Conservation (phyloP, 2,888 invertebrate species). For the Drosophila cracens region DNA sequence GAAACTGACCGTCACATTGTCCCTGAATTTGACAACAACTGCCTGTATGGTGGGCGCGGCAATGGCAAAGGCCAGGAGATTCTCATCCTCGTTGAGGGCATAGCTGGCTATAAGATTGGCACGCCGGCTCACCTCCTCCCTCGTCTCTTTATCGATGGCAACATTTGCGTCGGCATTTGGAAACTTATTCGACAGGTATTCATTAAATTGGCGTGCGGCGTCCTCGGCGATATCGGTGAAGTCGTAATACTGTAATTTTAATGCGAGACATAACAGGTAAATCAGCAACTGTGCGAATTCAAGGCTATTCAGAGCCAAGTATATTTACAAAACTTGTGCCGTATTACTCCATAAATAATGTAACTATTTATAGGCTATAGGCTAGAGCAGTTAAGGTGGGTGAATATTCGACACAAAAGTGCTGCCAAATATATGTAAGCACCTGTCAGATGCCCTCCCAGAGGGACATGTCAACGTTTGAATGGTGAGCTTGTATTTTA, state of each 20-base stretch:
- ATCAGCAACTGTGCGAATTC: background rate
- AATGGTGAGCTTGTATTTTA: background rate
- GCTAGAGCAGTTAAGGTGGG: background rate
- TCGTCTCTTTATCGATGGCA: conserved; percentile 75
- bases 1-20: conserved; percentile 83
- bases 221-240: conserved; percentile 83
- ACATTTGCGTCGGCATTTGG: conserved; percentile 70
- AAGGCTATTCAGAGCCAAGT: background rate
- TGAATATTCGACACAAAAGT: background rate
- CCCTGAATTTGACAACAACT: conserved; percentile 85
- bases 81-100: conserved; percentile 84
- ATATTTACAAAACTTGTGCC: background rate
- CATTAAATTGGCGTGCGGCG: conserved; percentile 84
- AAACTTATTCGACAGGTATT: conserved; percentile 83
- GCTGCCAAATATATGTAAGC: too few relatives aligned
- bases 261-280: conserved; percentile 20
- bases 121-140: conserved; percentile 82
- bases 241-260: conserved; percentile 81
- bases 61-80: conserved; percentile 84
- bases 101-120: conserved; percentile 84
- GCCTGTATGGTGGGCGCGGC: conserved; percentile 85
- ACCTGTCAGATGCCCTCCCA: background rate
- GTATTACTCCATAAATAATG: background rate
- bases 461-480: background rate
- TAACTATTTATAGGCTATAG: background rate